A percentile compares a stretch with the other conserved stretches of the same genome.
phyloP scores from a whole-genome alignment of 2,113 vertebrate genomes.

The Megaleporinus macrocephalus region DNA sequence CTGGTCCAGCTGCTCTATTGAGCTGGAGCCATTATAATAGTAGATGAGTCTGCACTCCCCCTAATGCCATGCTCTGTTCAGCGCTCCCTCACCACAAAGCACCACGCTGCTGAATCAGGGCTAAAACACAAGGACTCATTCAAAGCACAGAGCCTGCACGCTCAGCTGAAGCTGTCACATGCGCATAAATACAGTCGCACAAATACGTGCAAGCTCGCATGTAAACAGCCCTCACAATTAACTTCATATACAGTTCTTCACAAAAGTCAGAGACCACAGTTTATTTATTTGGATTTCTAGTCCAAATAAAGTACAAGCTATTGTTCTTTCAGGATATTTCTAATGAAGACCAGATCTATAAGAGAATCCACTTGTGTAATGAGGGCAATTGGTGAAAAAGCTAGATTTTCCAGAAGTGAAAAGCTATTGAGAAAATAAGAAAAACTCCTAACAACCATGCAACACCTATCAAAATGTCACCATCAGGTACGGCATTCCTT shows the following conservation, averaged over 20 bases:
- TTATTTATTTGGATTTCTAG: too few relatives aligned
- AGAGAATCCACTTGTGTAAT: too few relatives aligned
- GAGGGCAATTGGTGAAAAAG: too few relatives aligned
- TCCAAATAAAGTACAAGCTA: too few relatives aligned
- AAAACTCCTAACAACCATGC: too few relatives aligned
- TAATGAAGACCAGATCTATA: too few relatives aligned
- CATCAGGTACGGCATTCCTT: too few relatives aligned
- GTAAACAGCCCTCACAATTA: neutral
- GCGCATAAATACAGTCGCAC: neutral
- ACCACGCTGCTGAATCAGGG: constrained; percentile 77
- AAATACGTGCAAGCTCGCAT: neutral
- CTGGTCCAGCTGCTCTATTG: constrained; percentile 50
- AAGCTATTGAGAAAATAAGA: too few relatives aligned
- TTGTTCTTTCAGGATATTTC: too few relatives aligned
- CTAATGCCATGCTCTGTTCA: constrained; percentile 69
- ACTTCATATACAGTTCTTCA: neutral
- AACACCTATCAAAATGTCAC: too few relatives aligned
- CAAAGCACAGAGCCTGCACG: neutral
- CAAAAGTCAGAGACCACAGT: too few relatives aligned
- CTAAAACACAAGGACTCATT: constrained; percentile 62
- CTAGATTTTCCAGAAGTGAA: too few relatives aligned
- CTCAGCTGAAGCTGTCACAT: neutral
- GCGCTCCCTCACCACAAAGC: constrained; percentile 64
- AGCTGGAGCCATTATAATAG: constrained; percentile 71
- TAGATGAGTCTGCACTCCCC: constrained; percentile 80